Evolutionary conservation across 2,888 invertebrate species (phyloP).

Genomic region (Dolichomitus sp.): DNA sequence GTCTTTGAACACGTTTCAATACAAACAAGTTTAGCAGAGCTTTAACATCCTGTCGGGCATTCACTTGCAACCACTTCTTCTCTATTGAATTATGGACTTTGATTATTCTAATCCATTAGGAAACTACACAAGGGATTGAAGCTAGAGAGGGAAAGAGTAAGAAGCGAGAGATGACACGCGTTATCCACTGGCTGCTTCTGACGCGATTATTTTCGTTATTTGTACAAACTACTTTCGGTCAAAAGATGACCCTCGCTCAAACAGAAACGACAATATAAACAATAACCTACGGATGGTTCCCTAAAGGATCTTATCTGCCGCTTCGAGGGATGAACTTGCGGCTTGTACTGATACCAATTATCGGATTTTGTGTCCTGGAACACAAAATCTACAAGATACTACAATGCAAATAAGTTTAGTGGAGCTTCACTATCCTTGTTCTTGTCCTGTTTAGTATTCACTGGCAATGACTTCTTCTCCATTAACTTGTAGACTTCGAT

Average conservation of each 20-base stretch:
- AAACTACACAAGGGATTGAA: neutral
- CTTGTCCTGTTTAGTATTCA: no score
- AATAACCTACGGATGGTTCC: conserved; percentile 10
- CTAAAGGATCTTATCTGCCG: conserved; percentile 26
- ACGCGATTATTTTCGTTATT: conserved; percentile 51
- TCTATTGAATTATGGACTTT: no score
- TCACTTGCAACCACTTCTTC: no score
- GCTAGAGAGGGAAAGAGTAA: conserved; percentile 12
- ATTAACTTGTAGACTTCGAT: no score
- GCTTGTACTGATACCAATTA: neutral
- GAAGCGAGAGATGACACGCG: conserved; percentile 44
- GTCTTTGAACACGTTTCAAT: neutral
- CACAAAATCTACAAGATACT: neutral
- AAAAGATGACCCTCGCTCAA: conserved; percentile 55
- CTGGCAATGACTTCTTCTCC: no score
- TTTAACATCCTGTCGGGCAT: no score
- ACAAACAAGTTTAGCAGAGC: no score
- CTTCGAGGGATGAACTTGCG: neutral
- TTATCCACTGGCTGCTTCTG: conserved; percentile 35
- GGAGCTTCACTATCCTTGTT: no score
- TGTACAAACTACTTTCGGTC: conserved; percentile 25
- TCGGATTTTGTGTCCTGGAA: neutral
- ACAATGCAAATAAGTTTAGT: no score
- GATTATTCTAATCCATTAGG: no score
- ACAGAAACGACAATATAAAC: conserved; percentile 7